Evolutionary conservation across 1,140 invertebrate species (phyloP), one percentile per base, ranked within the genome.

Genomic region (Lysiphlebus fabarum): DNA sequence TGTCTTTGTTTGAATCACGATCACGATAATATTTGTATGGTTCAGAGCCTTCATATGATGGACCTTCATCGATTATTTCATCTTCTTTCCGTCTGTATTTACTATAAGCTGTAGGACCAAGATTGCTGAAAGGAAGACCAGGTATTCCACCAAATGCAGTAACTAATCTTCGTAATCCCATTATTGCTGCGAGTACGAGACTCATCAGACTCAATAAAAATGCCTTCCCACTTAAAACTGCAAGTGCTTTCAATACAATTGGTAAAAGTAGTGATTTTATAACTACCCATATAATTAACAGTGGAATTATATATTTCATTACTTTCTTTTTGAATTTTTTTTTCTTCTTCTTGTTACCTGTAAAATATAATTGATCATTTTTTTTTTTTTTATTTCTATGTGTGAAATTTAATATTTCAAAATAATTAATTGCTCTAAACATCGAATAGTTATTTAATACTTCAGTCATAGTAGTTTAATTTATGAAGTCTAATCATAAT

Each of bases 191-290:
- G 45, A 84, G 57, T 11, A 84, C 72, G 26, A 84, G 67, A 12
- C 82, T 82, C 64, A 84, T 82, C 61, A 83, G 71, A 59, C 82
- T 83, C 53, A 85, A 74, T n/a, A 85, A 70, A 42, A 84, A 79
- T 1, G 83, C 83, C 62, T 84, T 83, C 11, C 82, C 80, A 26
- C 86, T 84, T 8, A 87, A 66, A 49, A 87, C 79, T 5, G 85
- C 84, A 8, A 88, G 64, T 14, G 79, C 79, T 64, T 87, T 87
- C 50, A 88, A 64, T 11, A 83, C 80, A n/a, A 87, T 69, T 1
- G 86, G 86, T 53, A 87, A 64, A 3, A 87, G 49, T 7, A 87
- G 71, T 44, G 83, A 81, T 65, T 87, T 87, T 5, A 86, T 84
- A 10, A 86, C 68, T 10, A 85, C 64, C 9, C 85, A 73, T 1